A percentile compares a stretch with the other conserved stretches of the same genome.
Evolutionary conservation across 1,140 invertebrate genomes (phyloP).

Genomic region (Drosophila murphyi): DNA sequence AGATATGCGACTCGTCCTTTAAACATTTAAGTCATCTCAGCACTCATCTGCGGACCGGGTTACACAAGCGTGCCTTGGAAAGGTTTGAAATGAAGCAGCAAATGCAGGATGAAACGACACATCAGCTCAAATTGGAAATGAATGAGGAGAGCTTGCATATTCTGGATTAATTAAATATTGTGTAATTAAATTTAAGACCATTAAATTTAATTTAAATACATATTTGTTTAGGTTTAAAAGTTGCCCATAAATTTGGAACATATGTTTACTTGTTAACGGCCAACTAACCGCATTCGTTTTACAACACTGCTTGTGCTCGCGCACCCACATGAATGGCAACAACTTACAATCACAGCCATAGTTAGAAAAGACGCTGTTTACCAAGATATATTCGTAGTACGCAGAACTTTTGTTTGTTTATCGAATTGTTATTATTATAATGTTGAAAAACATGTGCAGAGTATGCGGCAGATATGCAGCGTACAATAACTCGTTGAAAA

Average conservation of each 20-base stretch:
- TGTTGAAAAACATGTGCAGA: conserved; percentile 51
- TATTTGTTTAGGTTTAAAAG: too few relatives aligned
- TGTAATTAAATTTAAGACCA: background rate
- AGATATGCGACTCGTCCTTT: conserved; percentile 72
- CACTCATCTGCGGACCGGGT: conserved; percentile 67
- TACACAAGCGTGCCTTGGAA: conserved; percentile 67
- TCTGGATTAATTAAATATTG: conserved; percentile 38
- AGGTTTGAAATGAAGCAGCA: conserved; percentile 85
- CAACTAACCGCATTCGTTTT: background rate
- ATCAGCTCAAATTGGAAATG: conserved; percentile 64
- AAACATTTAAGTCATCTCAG: conserved; percentile 70
- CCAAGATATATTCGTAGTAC: conserved; percentile 6
- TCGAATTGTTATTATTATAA: conserved; percentile 19
- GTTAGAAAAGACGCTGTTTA: conserved; percentile 13
- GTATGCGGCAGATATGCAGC: conserved; percentile 46
- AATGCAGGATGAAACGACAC: conserved; percentile 84
- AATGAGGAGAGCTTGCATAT: conserved; percentile 70
- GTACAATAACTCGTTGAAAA: conserved; percentile 37
- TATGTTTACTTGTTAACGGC: background rate
- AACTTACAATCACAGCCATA: conserved; percentile 20
- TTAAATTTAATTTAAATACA: too few relatives aligned
- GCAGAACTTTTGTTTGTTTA: conserved; percentile 10
- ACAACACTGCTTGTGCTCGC: conserved; percentile 16
- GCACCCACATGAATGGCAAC: conserved; percentile 24
- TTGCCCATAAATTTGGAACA: too few relatives aligned